These are phyloP conservation scores for Agriopis leucophaearia DNA, from an alignment of 2,888 invertebrate genomes.

Conservation along the genomic window DNA sequence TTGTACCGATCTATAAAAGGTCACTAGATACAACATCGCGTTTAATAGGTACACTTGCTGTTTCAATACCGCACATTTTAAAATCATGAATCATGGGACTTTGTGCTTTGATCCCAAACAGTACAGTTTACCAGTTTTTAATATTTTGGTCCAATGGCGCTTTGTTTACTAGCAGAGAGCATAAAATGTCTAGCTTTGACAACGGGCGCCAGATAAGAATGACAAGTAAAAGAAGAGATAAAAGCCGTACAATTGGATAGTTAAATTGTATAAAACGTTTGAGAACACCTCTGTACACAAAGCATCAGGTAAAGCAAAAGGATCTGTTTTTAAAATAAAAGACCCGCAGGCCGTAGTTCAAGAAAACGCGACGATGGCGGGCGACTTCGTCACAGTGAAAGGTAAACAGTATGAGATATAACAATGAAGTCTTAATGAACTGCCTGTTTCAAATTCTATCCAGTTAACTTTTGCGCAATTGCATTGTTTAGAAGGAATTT, in stretches of 20 bases:
- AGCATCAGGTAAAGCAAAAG: conserved; percentile 58
- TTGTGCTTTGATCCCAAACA: conserved; percentile 34
- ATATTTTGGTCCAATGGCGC: conserved; percentile 18
- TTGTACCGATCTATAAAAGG: conserved; percentile 45
- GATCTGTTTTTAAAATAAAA: conserved; percentile 60
- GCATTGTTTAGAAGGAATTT: conserved; percentile 56
- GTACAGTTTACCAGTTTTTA: conserved; percentile 30
- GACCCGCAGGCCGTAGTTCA: conserved; percentile 47
- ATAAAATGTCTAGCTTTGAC: conserved; percentile 33
- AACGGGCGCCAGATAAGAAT: conserved; percentile 51
- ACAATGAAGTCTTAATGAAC: conserved; percentile 79
- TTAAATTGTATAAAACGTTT: conserved; percentile 56
- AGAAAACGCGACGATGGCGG: conserved; percentile 49
- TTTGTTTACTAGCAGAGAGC: conserved; percentile 18
- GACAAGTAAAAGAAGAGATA: conserved; percentile 54
- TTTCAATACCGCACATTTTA: conserved; percentile 52
- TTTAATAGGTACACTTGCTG: conserved; percentile 45
- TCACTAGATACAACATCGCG: conserved; percentile 46
- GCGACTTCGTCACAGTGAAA: conserved; percentile 57
- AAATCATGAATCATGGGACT: conserved; percentile 44
- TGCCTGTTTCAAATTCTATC: conserved; percentile 63
- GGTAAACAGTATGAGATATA: conserved; percentile 68
- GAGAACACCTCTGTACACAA: conserved; percentile 68
- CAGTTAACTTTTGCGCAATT: conserved; percentile 61
- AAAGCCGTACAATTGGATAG: conserved; percentile 48